phyloP scores from a whole-genome alignment of 2,888 invertebrate species.

The Choristoneura rosaceana region DNA sequence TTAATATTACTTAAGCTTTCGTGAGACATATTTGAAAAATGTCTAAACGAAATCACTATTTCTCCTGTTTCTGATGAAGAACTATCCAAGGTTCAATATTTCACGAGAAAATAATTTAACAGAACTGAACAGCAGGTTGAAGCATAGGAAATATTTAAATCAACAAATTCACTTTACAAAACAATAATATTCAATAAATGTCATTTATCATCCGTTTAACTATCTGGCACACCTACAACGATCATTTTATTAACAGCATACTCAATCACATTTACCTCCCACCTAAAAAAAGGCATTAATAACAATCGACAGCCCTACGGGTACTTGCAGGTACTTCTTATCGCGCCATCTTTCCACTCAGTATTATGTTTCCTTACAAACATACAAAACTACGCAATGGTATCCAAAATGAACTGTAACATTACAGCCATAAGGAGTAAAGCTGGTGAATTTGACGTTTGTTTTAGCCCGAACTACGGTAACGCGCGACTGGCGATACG shows the following conservation, averaged over 20 bases:
- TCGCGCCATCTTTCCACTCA: conserved; percentile 71
- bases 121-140: too few relatives aligned
- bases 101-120: too few relatives aligned
- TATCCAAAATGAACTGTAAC: conserved; percentile 45
- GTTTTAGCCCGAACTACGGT: conserved; percentile 13
- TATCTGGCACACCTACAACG: not conserved
- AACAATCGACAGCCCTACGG: conserved; percentile 56
- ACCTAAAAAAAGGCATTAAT: conserved; percentile 2
- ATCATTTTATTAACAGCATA: not conserved
- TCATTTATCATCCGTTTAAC: not conserved
- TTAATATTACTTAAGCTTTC: too few relatives aligned
- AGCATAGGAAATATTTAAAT: too few relatives aligned
- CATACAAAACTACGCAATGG: conserved; percentile 45
- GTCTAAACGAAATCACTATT: too few relatives aligned
- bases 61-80: too few relatives aligned
- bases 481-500: not conserved
- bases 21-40: too few relatives aligned
- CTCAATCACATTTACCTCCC: not conserved
- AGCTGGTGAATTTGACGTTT: conserved; percentile 38
- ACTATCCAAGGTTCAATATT: too few relatives aligned
- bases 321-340: conserved; percentile 69
- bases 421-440: conserved; percentile 22
- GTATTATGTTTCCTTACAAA: conserved; percentile 69
- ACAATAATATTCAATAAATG: not conserved
- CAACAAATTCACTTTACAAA: not conserved